Base-by-base conservation (phyloP, 1,140 invertebrate genomes). In the Dendroctonus valens region DNA sequence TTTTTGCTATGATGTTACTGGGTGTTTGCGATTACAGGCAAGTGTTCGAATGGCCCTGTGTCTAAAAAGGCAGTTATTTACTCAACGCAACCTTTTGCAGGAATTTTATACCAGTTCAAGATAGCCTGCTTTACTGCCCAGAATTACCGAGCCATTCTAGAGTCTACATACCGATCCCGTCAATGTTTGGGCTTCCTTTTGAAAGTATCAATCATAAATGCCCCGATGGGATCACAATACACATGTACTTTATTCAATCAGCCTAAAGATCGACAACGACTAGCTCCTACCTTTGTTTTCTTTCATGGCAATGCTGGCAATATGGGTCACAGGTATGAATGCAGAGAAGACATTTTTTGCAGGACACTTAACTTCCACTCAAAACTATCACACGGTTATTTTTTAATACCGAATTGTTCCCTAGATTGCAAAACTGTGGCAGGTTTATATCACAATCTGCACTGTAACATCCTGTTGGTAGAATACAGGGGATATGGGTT, bases 301-400 rank as follows among this genome's bases (percentile, higher is more conserved):
- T 88, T 98, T 54, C 95, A 98, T 83, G 95, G 95, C 7, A 97
- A 97, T 87, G 94, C 95, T 65, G 95, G 95, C 12, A 97, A 98
- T 78, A 93, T 97, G 83, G 95, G 94, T 0, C 94, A 97, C 77
- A 87, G 65, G 64, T 66, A 65, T 9, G 15, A 15, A 52, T 9
- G 11, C 8, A 52, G 9, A 1, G 5, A 12, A 12, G 1, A 52
- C n/a, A 26, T 3, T 26, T 52, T 52, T 52, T n/a, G 2, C 8
- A 52, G 26, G 9, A n/a, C 15, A 12, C 15, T 52, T 5, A 12
- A 12, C 26, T 26, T 26, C 26, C 26, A 26, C 26, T 1, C 26
- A 26, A 26, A 26, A 26, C 26, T 26, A 1, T 26, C 26, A 26
- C n/a, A 0, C 41, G 38, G 49, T 40, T 39, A 5, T 60, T 11